Evolutionary conservation across 2,888 invertebrate genomes (phyloP).

Genomic region (Drosophila koepferae): DNA sequence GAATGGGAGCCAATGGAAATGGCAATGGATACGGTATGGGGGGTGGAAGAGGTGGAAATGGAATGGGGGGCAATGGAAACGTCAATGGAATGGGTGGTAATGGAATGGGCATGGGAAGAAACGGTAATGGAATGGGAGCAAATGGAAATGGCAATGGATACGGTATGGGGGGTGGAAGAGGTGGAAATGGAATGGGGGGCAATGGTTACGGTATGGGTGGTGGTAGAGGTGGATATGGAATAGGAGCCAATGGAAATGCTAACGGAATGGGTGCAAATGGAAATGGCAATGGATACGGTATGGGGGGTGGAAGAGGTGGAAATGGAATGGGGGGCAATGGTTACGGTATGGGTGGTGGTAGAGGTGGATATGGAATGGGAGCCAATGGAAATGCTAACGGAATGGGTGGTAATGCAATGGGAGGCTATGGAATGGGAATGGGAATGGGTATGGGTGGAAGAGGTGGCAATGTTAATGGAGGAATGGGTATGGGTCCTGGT

Average conservation of each 20-base stretch:
- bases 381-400: slow-evolving; percentile 8
- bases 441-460: slow-evolving; percentile 1
- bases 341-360: neutral
- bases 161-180: slow-evolving; percentile 2
- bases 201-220: neutral
- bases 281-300: neutral
- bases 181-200: slow-evolving; percentile 1
- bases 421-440: slow-evolving; percentile 6
- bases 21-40: slow-evolving; percentile 8
- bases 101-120: slow-evolving; percentile 1
- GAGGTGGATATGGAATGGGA: neutral
- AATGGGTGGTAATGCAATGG: slow-evolving; percentile 8
- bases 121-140: neutral
- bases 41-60: neutral
- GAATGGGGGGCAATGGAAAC: slow-evolving; percentile 5
- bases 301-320: neutral
- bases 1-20: slow-evolving; percentile 8
- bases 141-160: slow-evolving; percentile 14
- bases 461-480: neutral
- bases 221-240: neutral
- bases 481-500: neutral
- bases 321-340: slow-evolving; percentile 8
- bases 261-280: slow-evolving; percentile 4
- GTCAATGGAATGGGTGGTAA: neutral
- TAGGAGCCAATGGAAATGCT: slow-evolving; percentile 12